Base-by-base conservation (phyloP, 2,888 invertebrate species). In the Heliothis peltigera region DNA sequence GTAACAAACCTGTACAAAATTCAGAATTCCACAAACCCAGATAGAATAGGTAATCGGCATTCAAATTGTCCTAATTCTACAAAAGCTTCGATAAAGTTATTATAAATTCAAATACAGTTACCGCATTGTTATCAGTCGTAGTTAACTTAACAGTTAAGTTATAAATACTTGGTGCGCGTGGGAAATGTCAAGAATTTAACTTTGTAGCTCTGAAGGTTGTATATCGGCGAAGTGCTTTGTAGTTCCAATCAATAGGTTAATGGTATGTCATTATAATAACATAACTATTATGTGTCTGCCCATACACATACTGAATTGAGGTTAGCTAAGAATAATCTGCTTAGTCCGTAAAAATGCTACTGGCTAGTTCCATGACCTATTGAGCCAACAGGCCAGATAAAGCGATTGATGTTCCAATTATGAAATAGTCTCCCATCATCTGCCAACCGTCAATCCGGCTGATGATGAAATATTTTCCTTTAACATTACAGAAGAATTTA, bases 111-210 rank as follows among this genome's bases (percentile, higher is more conserved):
- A 72, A 75, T 66, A 75, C 69, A 69, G 55, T 69, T 67, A 63
- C 64, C 47, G 60, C 28, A 66, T 66, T 78, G 64, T 73, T 70
- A 78, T 79, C 73, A 64, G 32, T 43, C 8, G 48, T 54, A 64
- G 62, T 77, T 72, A 68, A 35, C 32, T 65, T 63, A 76, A 73
- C 57, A 60, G 67, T 58, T 73, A 67, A 70, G 55, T 72, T 73
- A 77, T 67, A 76, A 75, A 74, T 63, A 75, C 59, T 25, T 75
- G 57, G 62, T 43, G 57, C 44, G 63, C 79, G 77, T 79, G 79
- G 75, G 79, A 79, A 79, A 79, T 79, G 64, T 66, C 80, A 77
- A 69, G 64, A 69, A 73, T 73, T 67, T 59, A 52, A 73, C 60
- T 67, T 61, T 48, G 46, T 64, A 42, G 21, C 48, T 55, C 17